Percentiles rank a stretch among this genome's conserved stretches.
These are phyloP conservation scores for Drosophila anomalata DNA, from an alignment of 2,888 invertebrate genomes.

Conservation along the genomic window DNA sequence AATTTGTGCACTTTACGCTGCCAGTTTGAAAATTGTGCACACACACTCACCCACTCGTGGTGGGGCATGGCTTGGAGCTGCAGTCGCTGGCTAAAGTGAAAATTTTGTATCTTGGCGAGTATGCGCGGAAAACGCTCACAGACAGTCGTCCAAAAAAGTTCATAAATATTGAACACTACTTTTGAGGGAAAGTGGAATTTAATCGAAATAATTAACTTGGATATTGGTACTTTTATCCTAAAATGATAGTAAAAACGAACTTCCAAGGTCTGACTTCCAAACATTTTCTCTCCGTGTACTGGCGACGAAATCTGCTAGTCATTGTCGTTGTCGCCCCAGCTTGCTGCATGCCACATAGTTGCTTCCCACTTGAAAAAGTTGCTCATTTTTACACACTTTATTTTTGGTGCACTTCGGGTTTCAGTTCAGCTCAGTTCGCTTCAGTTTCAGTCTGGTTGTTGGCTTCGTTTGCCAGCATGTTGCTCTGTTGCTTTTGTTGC, in stretches of 20 bases:
- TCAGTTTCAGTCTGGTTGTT: conserved; percentile 22
- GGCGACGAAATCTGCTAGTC: conserved; percentile 46
- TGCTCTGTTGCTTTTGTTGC: conserved; percentile 58
- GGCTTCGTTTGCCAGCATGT: conserved; percentile 34
- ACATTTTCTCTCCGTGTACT: conserved; percentile 26
- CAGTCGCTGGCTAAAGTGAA: conserved; percentile 44
- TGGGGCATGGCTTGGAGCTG: neutral
- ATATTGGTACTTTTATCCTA: neutral
- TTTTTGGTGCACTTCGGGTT: conserved; percentile 67
- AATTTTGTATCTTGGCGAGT: conserved; percentile 66
- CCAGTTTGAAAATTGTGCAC: conserved; percentile 58
- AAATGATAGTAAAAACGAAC: neutral
- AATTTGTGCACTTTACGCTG: conserved; percentile 73
- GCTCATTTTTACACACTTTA: conserved; percentile 77
- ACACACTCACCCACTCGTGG: conserved; percentile 17
- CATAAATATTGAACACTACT: neutral
- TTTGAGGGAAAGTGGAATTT: neutral
- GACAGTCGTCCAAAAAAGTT: neutral
- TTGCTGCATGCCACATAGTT: conserved; percentile 58
- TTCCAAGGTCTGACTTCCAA: no score
- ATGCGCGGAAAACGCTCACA: conserved; percentile 33
- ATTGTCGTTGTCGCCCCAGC: conserved; percentile 41
- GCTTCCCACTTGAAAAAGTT: conserved; percentile 75
- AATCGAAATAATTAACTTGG: neutral
- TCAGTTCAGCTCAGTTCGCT: conserved; percentile 22